These are phyloP conservation scores for Eurypyga helias DNA, from an alignment of 2,113 vertebrate genomes.

Conservation along the genomic window DNA sequence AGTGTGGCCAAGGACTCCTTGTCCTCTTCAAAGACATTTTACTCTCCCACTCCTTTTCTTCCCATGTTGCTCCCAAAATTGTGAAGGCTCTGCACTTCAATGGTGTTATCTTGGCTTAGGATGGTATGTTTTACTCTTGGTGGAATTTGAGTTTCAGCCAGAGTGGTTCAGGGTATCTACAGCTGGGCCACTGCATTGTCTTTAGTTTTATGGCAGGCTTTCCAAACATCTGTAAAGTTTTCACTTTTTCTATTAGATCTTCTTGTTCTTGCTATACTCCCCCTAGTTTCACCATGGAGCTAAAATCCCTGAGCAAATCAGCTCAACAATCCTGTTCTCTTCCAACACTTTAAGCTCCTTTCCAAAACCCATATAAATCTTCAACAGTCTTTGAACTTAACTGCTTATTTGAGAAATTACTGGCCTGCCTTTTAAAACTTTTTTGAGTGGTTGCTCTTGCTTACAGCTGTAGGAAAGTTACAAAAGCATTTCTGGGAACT, in stretches of 20 bases:
- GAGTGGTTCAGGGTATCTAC: background rate
- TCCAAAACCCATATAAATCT: background rate
- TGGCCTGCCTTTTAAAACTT: background rate
- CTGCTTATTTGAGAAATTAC: slow-evolving; percentile 1
- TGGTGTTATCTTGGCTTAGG: background rate
- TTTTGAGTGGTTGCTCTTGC: background rate
- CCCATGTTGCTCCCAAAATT: background rate
- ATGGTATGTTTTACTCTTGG: background rate
- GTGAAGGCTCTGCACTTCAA: background rate
- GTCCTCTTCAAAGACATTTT: background rate
- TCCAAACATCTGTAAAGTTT: background rate
- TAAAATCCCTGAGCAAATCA: slow-evolving; percentile 17
- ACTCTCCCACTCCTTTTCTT: background rate
- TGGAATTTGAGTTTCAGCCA: background rate
- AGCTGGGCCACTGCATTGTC: background rate
- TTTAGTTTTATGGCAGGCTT: background rate
- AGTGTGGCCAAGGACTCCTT: background rate
- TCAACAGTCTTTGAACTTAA: background rate
- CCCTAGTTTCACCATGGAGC: background rate
- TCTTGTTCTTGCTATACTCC: background rate
- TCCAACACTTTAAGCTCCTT: background rate
- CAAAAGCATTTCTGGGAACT: background rate
- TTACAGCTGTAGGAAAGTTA: background rate
- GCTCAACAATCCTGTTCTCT: background rate
- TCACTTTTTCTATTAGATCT: background rate